Conservation (phyloP, 2,888 invertebrate genomes). For the Drosophila emarginata region DNA sequence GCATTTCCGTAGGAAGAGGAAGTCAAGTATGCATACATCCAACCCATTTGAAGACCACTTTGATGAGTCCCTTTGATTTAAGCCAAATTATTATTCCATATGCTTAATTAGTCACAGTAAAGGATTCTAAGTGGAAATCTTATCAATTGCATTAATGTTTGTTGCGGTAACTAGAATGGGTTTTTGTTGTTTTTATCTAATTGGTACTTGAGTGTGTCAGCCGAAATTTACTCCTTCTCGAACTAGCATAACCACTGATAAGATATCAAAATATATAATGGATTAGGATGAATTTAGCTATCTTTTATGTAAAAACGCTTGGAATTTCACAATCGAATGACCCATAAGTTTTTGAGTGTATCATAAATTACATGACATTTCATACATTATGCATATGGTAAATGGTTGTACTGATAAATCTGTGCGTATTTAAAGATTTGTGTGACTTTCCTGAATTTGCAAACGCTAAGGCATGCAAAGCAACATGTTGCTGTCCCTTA, state of each 20-base stretch:
- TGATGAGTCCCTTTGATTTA: not conserved
- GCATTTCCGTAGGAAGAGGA: not conserved
- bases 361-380: not conserved
- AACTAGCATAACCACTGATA: constrained; percentile 5
- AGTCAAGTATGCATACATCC: not conserved
- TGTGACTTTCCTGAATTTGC: not conserved
- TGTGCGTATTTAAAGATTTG: not conserved
- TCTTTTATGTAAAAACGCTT: not conserved
- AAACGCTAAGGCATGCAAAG: not conserved
- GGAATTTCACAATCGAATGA: constrained; percentile 7
- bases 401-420: not conserved
- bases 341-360: not conserved
- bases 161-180: constrained; percentile 11
- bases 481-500: constrained; percentile 16
- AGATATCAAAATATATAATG: constrained; percentile 18
- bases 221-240: constrained; percentile 4
- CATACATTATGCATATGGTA: not conserved
- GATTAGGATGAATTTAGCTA: constrained; percentile 4
- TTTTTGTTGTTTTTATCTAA: constrained; percentile 22
- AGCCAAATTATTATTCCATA: constrained; percentile 18
- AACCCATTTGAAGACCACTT: not conserved
- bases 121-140: constrained; percentile 6
- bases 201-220: constrained; percentile 16
- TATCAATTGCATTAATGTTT: constrained; percentile 17
- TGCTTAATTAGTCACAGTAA: constrained; percentile 7